Evolutionary conservation across 2,888 invertebrate species (phyloP).

Genomic region (Dinocampus coccinellae): DNA sequence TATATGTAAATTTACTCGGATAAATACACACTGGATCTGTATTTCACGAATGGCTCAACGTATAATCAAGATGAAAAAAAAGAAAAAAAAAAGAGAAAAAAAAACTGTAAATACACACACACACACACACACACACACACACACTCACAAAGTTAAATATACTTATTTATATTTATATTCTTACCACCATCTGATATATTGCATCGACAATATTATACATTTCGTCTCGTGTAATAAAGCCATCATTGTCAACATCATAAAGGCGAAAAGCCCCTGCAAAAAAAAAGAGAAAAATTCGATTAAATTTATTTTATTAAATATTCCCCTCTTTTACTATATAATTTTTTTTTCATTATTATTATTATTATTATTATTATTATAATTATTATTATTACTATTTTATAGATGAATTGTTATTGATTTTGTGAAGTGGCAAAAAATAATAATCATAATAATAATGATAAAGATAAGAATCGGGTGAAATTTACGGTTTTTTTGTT

Average conservation of each 20-base stretch:
- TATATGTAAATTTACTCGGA: background rate
- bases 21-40: background rate
- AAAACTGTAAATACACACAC: background rate
- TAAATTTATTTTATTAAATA: background rate
- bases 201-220: constrained; percentile 98
- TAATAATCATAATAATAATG: no score
- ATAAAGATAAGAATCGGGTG: no score
- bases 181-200: constrained; percentile 98
- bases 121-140: background rate
- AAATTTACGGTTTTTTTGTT: no score
- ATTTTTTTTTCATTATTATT: no score
- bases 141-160: background rate
- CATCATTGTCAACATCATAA: constrained; percentile 96
- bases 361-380: no score
- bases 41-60: background rate
- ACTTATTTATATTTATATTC: constrained; percentile 66
- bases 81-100: background rate
- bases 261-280: constrained; percentile 93
- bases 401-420: no score
- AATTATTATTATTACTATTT: no score
- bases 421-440: no score
- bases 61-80: background rate
- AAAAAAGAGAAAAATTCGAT: constrained; percentile 20
- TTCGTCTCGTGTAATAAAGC: constrained; percentile 94
- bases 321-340: background rate